These are phyloP conservation scores for Trypoxylus dichotomus DNA, from an alignment of 1,140 invertebrate species.

Conservation along the genomic window DNA sequence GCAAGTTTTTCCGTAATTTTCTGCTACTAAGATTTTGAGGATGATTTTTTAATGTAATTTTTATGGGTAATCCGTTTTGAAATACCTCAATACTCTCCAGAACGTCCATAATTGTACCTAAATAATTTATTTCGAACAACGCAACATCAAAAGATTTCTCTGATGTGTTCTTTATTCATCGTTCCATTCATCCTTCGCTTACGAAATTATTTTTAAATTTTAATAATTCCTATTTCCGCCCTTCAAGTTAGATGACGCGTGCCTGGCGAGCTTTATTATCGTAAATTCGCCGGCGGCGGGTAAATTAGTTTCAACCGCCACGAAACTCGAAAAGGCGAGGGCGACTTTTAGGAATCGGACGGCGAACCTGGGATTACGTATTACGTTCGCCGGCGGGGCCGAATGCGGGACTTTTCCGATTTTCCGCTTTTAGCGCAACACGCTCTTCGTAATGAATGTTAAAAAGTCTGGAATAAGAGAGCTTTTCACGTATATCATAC, in stretches of 20 bases:
- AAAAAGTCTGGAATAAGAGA: not conserved
- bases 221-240: not conserved
- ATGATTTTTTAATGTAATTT: too few species aligned
- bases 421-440: not conserved
- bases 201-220: not conserved
- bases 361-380: not conserved
- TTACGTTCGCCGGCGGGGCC: not conserved
- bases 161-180: not conserved
- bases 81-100: not conserved
- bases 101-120: not conserved
- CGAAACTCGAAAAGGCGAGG: not conserved
- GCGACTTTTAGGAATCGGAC: not conserved
- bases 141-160: not conserved
- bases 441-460: not conserved
- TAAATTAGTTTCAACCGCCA: not conserved
- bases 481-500: not conserved
- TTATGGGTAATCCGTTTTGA: too few species aligned
- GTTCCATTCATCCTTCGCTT: not conserved
- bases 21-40: too few species aligned
- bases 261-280: not conserved
- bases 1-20: too few species aligned
- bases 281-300: not conserved
- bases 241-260: constrained; percentile 1
- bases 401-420: not conserved
- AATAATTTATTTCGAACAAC: not conserved